Conservation (phyloP, 2,797 vertebrate species). For the Phoxinus dragarum region DNA sequence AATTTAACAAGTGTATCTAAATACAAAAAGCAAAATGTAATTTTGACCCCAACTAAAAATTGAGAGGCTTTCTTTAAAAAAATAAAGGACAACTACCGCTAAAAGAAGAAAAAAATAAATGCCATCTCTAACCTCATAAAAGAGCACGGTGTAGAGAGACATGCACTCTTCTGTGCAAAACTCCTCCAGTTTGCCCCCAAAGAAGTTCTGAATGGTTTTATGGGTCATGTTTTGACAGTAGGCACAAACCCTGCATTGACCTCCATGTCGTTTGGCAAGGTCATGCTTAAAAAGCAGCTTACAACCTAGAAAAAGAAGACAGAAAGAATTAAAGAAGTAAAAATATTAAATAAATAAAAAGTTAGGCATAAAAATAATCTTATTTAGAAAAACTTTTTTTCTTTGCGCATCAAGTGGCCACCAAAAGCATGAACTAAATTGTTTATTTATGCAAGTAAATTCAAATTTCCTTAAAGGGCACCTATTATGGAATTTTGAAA, state of each 20-base stretch:
- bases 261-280: slow-evolving; percentile 83
- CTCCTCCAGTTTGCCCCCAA: slow-evolving; percentile 91
- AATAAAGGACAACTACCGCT: background rate
- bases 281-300: slow-evolving; percentile 90
- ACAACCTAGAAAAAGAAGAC: slow-evolving; percentile 80
- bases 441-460: background rate
- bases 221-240: slow-evolving; percentile 89
- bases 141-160: slow-evolving; percentile 95
- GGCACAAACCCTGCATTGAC: slow-evolving; percentile 87
- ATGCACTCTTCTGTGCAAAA: slow-evolving; percentile 97
- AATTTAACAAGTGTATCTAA: too few species aligned
- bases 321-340: background rate
- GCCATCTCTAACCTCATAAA: slow-evolving; percentile 79
- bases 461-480: background rate
- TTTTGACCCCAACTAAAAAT: background rate
- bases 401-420: background rate
- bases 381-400: background rate
- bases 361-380: too few species aligned
- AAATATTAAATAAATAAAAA: background rate
- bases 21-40: background rate
- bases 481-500: too few species aligned
- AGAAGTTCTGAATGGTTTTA: slow-evolving; percentile 90
- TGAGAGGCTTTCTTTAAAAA: background rate
- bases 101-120: background rate
- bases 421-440: background rate